A percentile compares a stretch with the other conserved stretches of the same genome.
Evolutionary conservation across 2,113 vertebrate species (phyloP).

Genomic region (Xenotilapia longispinis): DNA sequence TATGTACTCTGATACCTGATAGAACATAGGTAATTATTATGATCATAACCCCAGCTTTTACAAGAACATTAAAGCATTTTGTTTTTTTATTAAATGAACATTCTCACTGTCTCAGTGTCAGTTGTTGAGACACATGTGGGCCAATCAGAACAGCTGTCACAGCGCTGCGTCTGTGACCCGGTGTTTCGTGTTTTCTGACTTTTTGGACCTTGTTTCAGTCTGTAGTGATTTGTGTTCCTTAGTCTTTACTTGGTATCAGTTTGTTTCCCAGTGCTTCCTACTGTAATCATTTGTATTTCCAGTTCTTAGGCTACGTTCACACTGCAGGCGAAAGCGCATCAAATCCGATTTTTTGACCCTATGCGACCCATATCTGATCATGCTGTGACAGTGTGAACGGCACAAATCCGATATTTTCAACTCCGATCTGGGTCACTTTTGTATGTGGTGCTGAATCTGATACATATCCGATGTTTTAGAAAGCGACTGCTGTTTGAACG

Average conservation of each 20-base stretch:
- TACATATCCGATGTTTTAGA: fast-evolving
- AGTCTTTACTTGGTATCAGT: neutral
- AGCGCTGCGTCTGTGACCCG: neutral
- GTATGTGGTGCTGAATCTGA: fast-evolving
- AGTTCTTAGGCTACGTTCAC: neutral
- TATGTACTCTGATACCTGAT: fast-evolving
- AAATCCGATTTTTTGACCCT: fast-evolving
- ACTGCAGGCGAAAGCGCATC: fast-evolving
- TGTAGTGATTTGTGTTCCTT: neutral
- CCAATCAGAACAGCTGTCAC: neutral
- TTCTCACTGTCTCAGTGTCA: neutral
- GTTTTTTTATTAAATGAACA: fast-evolving
- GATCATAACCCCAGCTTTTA: neutral
- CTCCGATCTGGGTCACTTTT: neutral
- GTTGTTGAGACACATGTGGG: neutral
- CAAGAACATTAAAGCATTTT: fast-evolving
- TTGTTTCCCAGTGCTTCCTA: fast-evolving
- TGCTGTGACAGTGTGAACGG: fast-evolving
- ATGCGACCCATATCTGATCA: fast-evolving
- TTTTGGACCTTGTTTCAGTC: neutral
- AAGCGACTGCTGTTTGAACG: neutral
- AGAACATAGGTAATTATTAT: neutral
- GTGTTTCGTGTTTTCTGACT: neutral
- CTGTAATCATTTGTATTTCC: neutral
- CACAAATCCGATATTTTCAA: fast-evolving